Evolutionary conservation across 2,113 vertebrate species (phyloP), one percentile per base, ranked within the genome.

Genomic region (Dicerorhinus sumatrensis): DNA sequence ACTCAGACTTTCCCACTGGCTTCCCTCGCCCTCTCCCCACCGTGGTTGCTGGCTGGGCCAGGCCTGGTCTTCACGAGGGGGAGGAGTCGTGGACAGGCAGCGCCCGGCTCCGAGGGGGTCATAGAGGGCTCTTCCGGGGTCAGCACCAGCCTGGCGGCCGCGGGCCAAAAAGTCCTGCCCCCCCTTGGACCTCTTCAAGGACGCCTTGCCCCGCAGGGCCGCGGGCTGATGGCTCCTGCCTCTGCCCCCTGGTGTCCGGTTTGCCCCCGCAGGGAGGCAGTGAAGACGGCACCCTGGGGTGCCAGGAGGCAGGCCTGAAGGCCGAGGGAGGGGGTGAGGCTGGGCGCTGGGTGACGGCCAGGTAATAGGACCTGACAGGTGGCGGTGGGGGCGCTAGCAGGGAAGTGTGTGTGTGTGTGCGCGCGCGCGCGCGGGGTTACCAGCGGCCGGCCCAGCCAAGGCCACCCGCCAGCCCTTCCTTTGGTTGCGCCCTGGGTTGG

Each of bases 121-220:
- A 27, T 29, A 8, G 88, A 13, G 5, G 63, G 23, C 11, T 17
- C 16, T 23, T 36, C 39, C 3, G 12, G 31, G 21, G 16, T 14
- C 9, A 2, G 6, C 10, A 1, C 18, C 25, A 6, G 25, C 25
- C 5, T 7, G 36, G 65, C 20, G 11, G 79, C 48, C 0, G 2
- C 0, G 42, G 2, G 51, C 31, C 67, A 29, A 54, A 39, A n/a
- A 25, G 33, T 39, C 65, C 39, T 31, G 25, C 13, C 73, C 1
- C 3, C 1, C n/a, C 83, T 12, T 2, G 25, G 75, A 31, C 14
- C 70, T 27, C 4, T 0, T 27, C 42, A 8, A 51, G 70, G 70
- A 9, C 0, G 0, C 76, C 29, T 9, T 1, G 0, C 3, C 11
- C 21, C 0, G 1, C 6, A 31, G 65, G 1, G 6, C 9, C 0